Evolutionary conservation across 2,888 invertebrate species (phyloP).

Genomic region (Euplexia lucipara): DNA sequence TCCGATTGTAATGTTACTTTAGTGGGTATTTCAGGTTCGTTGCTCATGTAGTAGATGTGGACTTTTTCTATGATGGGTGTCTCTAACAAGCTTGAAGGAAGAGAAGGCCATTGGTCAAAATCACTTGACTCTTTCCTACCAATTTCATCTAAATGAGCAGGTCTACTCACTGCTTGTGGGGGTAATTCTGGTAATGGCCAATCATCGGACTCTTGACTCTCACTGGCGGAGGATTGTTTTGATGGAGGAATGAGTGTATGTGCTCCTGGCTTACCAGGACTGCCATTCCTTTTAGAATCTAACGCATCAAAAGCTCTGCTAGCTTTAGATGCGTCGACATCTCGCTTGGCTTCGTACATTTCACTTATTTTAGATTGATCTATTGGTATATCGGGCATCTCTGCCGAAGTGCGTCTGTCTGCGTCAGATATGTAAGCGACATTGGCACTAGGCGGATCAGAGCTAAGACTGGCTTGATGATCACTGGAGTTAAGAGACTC

Average conservation of each 20-base stretch:
- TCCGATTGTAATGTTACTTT: conserved; percentile 94
- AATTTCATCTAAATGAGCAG: conserved; percentile 70
- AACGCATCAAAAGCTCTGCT: conserved; percentile 71
- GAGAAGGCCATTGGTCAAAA: conserved; percentile 95
- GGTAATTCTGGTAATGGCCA: conserved; percentile 95
- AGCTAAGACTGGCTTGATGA: conserved; percentile 96
- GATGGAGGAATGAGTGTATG: conserved; percentile 80
- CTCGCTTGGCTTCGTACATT: conserved; percentile 90
- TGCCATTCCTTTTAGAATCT: conserved; percentile 77
- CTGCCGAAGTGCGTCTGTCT: conserved; percentile 95
- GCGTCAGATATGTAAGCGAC: conserved; percentile 95
- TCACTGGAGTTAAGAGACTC: conserved; percentile 96
- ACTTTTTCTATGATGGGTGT: conserved; percentile 94
- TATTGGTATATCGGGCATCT: conserved; percentile 96
- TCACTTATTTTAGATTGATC: conserved; percentile 92
- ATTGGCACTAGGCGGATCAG: conserved; percentile 95
- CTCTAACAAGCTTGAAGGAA: conserved; percentile 94
- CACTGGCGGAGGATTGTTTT: conserved; percentile 88
- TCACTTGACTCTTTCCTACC: conserved; percentile 91
- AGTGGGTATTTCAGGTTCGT: conserved; percentile 94
- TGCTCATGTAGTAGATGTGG: conserved; percentile 95
- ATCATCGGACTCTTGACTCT: conserved; percentile 94
- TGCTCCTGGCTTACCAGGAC: conserved; percentile 76
- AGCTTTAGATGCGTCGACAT: conserved; percentile 76
- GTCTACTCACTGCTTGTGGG: conserved; percentile 85